Evolutionary conservation across 1,140 invertebrate species (phyloP).

Genomic region (Atta texana): DNA sequence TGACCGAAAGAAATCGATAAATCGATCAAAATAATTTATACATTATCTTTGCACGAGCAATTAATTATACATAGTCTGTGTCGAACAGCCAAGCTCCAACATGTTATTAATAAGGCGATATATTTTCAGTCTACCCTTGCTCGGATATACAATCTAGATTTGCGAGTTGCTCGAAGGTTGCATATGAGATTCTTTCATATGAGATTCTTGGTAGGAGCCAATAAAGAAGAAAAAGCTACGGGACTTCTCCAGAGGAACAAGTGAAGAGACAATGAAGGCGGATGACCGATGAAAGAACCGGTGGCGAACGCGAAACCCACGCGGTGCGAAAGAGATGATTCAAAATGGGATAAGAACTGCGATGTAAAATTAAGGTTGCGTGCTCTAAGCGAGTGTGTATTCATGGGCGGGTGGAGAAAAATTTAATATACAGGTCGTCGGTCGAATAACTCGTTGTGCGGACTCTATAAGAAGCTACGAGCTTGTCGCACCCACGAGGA

Average conservation of each 20-base stretch:
- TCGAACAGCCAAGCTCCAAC: not conserved
- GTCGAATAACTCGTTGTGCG: slow-evolving; percentile 6
- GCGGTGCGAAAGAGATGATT: slow-evolving; percentile 19
- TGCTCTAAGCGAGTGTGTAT: slow-evolving; percentile 42
- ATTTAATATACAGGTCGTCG: slow-evolving; percentile 60
- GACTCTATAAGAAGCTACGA: slow-evolving; percentile 28
- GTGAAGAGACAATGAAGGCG: not conserved
- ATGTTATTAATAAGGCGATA: slow-evolving; percentile 58
- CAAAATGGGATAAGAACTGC: slow-evolving; percentile 10
- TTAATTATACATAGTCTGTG: slow-evolving; percentile 42
- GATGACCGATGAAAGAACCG: not conserved
- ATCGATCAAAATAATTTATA: slow-evolving; percentile 30
- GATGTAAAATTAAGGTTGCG: slow-evolving; percentile 44
- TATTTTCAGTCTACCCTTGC: slow-evolving; percentile 33
- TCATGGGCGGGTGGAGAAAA: slow-evolving; percentile 53
- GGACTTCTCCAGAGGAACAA: too few relatives aligned
- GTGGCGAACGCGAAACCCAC: not conserved
- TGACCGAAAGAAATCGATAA: slow-evolving; percentile 32
- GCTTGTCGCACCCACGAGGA: not conserved
- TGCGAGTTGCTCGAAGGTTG: not conserved
- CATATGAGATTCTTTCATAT: slow-evolving; percentile 28
- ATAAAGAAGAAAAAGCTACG: too few relatives aligned
- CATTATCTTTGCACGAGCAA: slow-evolving; percentile 2
- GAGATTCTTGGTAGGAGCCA: slow-evolving; percentile 9
- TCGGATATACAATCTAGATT: slow-evolving; percentile 29